Conservation (phyloP, 1,140 invertebrate genomes). For the Macrocentrus cingulum region DNA sequence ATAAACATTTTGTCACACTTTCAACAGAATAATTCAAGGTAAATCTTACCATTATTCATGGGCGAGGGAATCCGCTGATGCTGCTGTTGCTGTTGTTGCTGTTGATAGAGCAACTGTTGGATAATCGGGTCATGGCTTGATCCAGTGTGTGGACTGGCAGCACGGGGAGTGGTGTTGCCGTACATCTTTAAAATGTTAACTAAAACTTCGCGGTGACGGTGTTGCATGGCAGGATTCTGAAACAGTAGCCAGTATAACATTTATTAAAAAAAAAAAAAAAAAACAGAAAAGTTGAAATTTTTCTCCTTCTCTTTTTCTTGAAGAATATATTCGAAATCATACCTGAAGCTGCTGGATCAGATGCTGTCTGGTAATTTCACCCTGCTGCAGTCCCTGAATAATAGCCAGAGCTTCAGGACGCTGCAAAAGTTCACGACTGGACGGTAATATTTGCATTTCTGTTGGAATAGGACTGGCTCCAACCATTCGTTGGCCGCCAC, state of each 20-base stretch:
- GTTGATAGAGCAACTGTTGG: slow-evolving; percentile 52
- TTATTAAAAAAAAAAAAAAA: too few species aligned
- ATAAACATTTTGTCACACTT: too few species aligned
- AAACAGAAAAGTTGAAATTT: too few species aligned
- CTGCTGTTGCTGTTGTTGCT: slow-evolving; percentile 48
- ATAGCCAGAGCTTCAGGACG: slow-evolving; percentile 74
- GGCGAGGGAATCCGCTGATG: slow-evolving; percentile 57
- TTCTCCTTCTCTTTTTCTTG: too few species aligned
- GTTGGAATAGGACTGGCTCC: slow-evolving; percentile 59
- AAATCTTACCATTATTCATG: slow-evolving; percentile 54
- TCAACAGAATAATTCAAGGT: neutral
- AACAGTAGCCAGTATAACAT: too few species aligned
- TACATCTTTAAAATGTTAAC: slow-evolving; percentile 68
- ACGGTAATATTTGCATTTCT: slow-evolving; percentile 60
- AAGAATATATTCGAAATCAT: too few species aligned
- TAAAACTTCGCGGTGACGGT: slow-evolving; percentile 72
- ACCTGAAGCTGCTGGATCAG: slow-evolving; percentile 72
- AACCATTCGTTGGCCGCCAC: slow-evolving; percentile 49
- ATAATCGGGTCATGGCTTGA: slow-evolving; percentile 52
- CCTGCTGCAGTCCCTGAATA: slow-evolving; percentile 71
- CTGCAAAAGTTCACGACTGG: slow-evolving; percentile 65
- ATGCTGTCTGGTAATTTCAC: slow-evolving; percentile 73
- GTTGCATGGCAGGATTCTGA: slow-evolving; percentile 70
- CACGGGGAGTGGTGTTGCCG: slow-evolving; percentile 55
- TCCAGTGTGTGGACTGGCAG: slow-evolving; percentile 58